Evolutionary conservation across 2,113 vertebrate genomes (phyloP).

Genomic region (Accipiter cooperii): DNA sequence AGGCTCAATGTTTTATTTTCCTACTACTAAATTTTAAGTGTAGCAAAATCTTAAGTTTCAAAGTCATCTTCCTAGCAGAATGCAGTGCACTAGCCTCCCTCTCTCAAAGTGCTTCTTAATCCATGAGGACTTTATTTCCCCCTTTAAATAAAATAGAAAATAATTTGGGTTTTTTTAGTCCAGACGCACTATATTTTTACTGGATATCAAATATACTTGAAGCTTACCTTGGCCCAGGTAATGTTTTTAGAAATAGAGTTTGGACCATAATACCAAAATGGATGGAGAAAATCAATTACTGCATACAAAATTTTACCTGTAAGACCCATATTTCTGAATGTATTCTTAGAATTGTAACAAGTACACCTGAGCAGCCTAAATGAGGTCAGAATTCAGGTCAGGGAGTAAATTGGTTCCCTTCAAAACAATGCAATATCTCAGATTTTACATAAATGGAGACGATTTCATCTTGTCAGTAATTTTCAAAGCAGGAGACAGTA

Average conservation of each 20-base stretch:
- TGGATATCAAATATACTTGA: neutral
- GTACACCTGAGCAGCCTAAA: neutral
- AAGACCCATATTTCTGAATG: neutral
- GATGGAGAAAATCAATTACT: neutral
- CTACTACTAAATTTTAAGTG: neutral
- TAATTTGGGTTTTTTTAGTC: neutral
- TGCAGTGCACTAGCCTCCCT: neutral
- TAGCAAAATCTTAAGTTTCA: neutral
- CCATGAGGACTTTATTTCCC: neutral
- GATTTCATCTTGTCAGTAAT: neutral
- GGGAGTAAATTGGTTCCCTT: neutral
- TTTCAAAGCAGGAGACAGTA: neutral
- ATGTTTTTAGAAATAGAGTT: neutral
- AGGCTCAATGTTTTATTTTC: neutral
- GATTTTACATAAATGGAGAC: neutral
- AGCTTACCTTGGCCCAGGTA: neutral
- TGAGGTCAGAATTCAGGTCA: neutral
- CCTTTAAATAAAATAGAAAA: neutral
- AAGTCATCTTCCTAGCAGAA: neutral
- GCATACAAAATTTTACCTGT: neutral
- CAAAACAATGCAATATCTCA: neutral
- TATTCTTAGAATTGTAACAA: neutral
- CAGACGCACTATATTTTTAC: neutral
- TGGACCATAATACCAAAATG: neutral
- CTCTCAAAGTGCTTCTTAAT: neutral